Percentiles rank a stretch among this genome's conserved stretches.
These are phyloP conservation scores for Holcopasites calliopsidis DNA, from an alignment of 1,140 invertebrate genomes.

Conservation along the genomic window DNA sequence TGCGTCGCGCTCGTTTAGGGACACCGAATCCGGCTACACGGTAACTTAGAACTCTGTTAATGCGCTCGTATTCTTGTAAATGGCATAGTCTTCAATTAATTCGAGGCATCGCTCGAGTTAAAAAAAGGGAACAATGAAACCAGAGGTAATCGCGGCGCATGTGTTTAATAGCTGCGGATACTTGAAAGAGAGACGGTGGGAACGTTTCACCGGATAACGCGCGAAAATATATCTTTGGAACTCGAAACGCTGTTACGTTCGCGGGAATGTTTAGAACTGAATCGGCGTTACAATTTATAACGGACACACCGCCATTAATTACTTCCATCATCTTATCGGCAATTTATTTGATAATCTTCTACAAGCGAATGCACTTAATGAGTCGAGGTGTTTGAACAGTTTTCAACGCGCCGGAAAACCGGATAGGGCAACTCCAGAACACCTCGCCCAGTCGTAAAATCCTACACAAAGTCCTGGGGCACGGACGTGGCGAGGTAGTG, in stretches of 20 bases:
- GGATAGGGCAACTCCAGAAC: conserved; percentile 41
- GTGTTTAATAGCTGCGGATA: neutral
- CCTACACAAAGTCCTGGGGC: conserved; percentile 53
- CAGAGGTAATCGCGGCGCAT: neutral
- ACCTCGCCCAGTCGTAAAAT: conserved; percentile 52
- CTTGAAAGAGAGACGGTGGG: neutral
- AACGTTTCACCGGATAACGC: neutral
- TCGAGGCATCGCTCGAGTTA: neutral
- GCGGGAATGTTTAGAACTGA: conserved; percentile 25
- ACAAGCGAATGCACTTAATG: conserved; percentile 59
- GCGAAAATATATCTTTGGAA: neutral
- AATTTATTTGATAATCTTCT: conserved; percentile 57
- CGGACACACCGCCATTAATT: conserved; percentile 44
- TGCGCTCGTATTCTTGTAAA: conserved; percentile 2
- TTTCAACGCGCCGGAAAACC: conserved; percentile 43
- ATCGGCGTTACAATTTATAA: conserved; percentile 48
- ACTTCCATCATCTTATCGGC: conserved; percentile 44
- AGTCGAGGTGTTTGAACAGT: conserved; percentile 49
- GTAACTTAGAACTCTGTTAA: conserved; percentile 16
- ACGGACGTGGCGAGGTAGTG: conserved; percentile 46
- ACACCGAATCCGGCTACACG: neutral
- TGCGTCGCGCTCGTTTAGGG: conserved; percentile 31
- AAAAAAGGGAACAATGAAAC: too few relatives aligned
- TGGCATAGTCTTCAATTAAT: conserved; percentile 5
- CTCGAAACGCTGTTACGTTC: neutral